Evolutionary conservation across 2,113 vertebrate species (phyloP).

Genomic region (Phyllostomus hastatus): DNA sequence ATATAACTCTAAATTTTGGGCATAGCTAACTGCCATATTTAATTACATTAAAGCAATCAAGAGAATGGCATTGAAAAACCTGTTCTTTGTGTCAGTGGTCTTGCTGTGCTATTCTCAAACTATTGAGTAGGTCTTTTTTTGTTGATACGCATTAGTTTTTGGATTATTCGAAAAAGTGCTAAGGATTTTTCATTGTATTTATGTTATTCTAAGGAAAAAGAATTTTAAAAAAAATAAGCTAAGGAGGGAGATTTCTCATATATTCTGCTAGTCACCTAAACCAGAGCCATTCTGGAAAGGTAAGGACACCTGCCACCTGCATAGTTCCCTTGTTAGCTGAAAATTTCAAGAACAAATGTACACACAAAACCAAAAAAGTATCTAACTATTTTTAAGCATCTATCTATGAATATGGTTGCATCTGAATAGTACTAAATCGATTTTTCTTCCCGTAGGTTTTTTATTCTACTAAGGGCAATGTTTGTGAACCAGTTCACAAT

Average conservation of each 20-base stretch:
- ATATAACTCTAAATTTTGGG: constrained; percentile 9
- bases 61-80: constrained; percentile 20
- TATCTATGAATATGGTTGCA: neutral
- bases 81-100: neutral
- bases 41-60: constrained; percentile 46
- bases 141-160: neutral
- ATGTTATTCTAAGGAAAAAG: neutral
- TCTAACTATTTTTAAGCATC: neutral
- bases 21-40: constrained; percentile 7
- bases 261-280: neutral
- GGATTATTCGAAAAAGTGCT: neutral
- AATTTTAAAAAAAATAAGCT: neutral
- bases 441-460: neutral
- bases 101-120: neutral
- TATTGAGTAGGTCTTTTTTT: neutral
- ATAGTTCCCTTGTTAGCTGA: neutral
- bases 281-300: neutral
- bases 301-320: neutral
- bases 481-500: neutral
- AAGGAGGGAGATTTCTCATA: neutral
- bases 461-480: neutral
- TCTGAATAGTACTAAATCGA: neutral
- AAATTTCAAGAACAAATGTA: neutral
- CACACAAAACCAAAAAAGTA: neutral
- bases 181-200: neutral